Conservation (phyloP, 2,888 invertebrate genomes). For the Lithophane socia region DNA sequence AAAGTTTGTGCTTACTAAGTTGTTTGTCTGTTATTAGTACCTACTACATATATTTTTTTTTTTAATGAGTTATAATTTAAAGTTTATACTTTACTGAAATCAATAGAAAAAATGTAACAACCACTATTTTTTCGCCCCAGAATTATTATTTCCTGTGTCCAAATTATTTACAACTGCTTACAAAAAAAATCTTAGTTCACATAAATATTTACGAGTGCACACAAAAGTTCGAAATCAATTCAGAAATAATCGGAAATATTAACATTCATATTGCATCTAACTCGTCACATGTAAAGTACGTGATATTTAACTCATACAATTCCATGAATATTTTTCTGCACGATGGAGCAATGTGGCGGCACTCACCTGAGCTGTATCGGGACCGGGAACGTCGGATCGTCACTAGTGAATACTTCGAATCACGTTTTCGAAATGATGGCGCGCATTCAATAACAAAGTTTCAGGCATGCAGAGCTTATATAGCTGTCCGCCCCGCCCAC, state of each 20-base stretch:
- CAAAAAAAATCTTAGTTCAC: background rate
- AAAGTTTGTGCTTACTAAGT: conserved; percentile 8
- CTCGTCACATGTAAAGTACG: conserved; percentile 41
- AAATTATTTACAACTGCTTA: background rate
- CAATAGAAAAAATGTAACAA: background rate
- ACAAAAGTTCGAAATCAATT: conserved; percentile 37
- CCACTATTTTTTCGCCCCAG: background rate
- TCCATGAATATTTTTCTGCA: conserved; percentile 60
- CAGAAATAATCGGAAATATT: conserved; percentile 46
- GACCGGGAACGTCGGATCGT: conserved; percentile 64
- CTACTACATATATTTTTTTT: background rate
- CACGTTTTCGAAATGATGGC: conserved; percentile 81
- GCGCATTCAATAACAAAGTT: conserved; percentile 87
- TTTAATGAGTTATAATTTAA: background rate
- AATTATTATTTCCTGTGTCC: background rate
- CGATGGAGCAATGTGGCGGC: conserved; percentile 45
- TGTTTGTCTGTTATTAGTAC: background rate
- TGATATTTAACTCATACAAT: conserved; percentile 44
- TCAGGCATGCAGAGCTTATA: conserved; percentile 85
- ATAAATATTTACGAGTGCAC: conserved; percentile 13
- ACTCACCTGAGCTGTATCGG: conserved; percentile 74
- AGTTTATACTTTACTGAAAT: background rate
- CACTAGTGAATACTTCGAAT: conserved; percentile 71
- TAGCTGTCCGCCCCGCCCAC: conserved; percentile 86
- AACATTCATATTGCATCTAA: conserved; percentile 32